Base-by-base conservation (phyloP, 2,888 invertebrate genomes). In the Stenolophus ochropezus region DNA sequence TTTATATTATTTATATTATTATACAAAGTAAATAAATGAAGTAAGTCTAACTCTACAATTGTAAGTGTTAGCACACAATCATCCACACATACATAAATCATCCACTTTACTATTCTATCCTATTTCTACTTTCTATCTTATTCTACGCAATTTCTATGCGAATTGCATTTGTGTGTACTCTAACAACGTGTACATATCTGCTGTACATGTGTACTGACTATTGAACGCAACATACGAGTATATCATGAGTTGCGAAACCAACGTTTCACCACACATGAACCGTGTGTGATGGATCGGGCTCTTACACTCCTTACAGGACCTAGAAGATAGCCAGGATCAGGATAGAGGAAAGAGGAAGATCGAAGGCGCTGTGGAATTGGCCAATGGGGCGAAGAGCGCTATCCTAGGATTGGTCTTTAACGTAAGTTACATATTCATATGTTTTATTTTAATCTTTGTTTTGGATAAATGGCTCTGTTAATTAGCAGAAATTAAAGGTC, bases 381-480 rank as follows among this genome's bases (percentile, higher is more conserved):
- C 92, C 87, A 93, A 93, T 86, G 95, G 94, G 86, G 92, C 94
- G 86, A 94, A 95, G 89, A 95, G 95, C 89, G 95, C 95, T 74
- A 91, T 96, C 84, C 91, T 96, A 86, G 95, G 95, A 88, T 94
- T 95, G 89, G 94, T 96, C 47, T 96, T 96, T 88, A 94, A 95
- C 90, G 96, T 96, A 93, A 95, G 91, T 91, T 71, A 53, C n/a
- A n/a, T n/a, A n/a, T n/a, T n/a, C n/a, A n/a, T n/a, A n/a, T n/a
- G n/a, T n/a, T n/a, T n/a, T n/a, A n/a, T n/a, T n/a, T n/a, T n/a
- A n/a, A n/a, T n/a, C n/a, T n/a, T n/a, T n/a, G n/a, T n/a, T n/a
- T n/a, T n/a, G n/a, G n/a, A n/a, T n/a, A n/a, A n/a, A n/a, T n/a
- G n/a, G n/a, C n/a, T n/a, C n/a, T n/a, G n/a, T n/a, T n/a, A n/a